phyloP scores from a whole-genome alignment of 2,113 vertebrate species.

The Dissostichus mawsoni region DNA sequence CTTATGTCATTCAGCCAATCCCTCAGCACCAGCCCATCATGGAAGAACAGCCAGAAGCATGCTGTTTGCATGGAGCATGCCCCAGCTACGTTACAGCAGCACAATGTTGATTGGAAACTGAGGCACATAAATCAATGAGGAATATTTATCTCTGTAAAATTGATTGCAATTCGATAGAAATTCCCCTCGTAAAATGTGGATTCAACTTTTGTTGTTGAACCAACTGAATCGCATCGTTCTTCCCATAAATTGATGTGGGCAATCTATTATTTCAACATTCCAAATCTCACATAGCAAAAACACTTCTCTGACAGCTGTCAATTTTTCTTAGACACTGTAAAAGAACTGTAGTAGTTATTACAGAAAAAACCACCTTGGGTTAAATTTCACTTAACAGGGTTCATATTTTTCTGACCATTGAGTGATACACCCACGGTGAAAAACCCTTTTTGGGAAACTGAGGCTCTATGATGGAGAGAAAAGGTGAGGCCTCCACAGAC shows the following conservation, averaged over 20 bases:
- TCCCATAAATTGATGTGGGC: background rate
- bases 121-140: background rate
- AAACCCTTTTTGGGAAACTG: background rate
- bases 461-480: background rate
- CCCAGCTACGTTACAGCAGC: background rate
- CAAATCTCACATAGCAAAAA: background rate
- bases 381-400: background rate
- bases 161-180: background rate
- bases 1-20: slow-evolving; percentile 26
- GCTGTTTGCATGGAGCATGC: background rate
- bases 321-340: background rate
- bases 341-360: background rate
- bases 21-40: slow-evolving; percentile 14
- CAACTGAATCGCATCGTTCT: background rate
- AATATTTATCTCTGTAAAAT: background rate
- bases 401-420: background rate
- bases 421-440: background rate
- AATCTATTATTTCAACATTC: background rate
- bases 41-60: background rate
- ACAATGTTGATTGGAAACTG: background rate
- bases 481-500: background rate
- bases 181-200: background rate
- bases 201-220: background rate
- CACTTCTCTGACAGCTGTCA: no score
- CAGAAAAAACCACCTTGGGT: background rate